Evolutionary conservation across 2,797 vertebrate species (phyloP).

Genomic region (Acomys russatus): DNA sequence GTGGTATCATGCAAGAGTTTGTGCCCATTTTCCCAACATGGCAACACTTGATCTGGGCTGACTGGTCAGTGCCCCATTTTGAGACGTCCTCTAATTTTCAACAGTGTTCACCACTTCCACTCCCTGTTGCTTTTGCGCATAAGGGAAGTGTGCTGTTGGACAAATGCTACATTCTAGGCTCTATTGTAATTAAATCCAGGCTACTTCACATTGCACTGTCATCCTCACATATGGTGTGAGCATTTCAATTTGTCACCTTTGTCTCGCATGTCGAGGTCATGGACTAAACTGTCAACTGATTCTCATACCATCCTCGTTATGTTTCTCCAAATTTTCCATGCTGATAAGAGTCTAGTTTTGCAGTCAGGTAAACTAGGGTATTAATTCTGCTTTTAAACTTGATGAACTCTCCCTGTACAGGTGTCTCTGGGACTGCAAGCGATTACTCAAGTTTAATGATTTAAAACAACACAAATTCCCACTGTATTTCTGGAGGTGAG

Average conservation of each 20-base stretch:
- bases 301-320: background rate
- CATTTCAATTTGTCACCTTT: background rate
- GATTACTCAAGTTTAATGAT: background rate
- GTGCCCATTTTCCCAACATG: background rate
- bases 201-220: background rate
- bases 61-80: background rate
- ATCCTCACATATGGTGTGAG: background rate
- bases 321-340: background rate
- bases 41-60: background rate
- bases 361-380: background rate
- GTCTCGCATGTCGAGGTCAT: conserved; percentile 10
- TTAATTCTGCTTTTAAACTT: background rate
- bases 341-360: conserved; percentile 15
- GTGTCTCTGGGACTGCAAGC: background rate
- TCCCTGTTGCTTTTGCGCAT: background rate
- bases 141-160: background rate
- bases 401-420: background rate
- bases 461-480: background rate
- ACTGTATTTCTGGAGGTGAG: background rate
- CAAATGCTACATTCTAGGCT: background rate
- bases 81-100: background rate
- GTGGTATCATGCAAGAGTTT: background rate
- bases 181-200: background rate
- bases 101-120: background rate
- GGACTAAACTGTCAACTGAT: background rate